Evolutionary conservation across 2,797 vertebrate genomes (phyloP).

Genomic region (Petrocephalus schoutedeni): DNA sequence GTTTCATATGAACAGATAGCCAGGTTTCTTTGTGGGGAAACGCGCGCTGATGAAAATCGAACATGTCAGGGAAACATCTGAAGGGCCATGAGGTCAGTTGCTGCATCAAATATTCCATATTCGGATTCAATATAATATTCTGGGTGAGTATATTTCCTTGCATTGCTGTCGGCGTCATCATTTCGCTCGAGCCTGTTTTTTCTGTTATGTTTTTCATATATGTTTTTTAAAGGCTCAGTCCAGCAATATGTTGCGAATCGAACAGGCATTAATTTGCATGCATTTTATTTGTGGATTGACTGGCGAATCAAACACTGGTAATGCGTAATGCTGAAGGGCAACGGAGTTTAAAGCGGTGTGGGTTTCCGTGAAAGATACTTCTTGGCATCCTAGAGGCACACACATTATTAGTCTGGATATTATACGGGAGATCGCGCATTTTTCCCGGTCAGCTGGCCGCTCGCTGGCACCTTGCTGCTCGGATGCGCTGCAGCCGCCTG

Average conservation of each 20-base stretch:
- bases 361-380: neutral
- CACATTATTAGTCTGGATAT: neutral
- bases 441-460: neutral
- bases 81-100: conserved; percentile 98
- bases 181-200: neutral
- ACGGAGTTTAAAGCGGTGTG: neutral
- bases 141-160: conserved; percentile 74
- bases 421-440: neutral
- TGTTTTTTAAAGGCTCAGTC: neutral
- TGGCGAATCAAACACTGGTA: neutral
- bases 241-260: neutral
- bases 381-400: neutral
- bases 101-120: conserved; percentile 99
- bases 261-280: neutral
- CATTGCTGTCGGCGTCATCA: neutral
- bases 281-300: neutral
- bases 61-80: conserved; percentile 92
- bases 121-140: conserved; percentile 98
- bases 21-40: conserved; percentile 24
- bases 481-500: neutral
- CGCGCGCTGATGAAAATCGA: conserved; percentile 67
- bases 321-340: neutral
- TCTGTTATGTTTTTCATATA: no score
- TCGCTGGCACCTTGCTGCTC: neutral
- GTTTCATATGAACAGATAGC: conserved; percentile 21